Percentiles rank a stretch among this genome's conserved stretches.
Conservation (phyloP, 2,113 vertebrate species). For the Dicerorhinus sumatrensis region DNA sequence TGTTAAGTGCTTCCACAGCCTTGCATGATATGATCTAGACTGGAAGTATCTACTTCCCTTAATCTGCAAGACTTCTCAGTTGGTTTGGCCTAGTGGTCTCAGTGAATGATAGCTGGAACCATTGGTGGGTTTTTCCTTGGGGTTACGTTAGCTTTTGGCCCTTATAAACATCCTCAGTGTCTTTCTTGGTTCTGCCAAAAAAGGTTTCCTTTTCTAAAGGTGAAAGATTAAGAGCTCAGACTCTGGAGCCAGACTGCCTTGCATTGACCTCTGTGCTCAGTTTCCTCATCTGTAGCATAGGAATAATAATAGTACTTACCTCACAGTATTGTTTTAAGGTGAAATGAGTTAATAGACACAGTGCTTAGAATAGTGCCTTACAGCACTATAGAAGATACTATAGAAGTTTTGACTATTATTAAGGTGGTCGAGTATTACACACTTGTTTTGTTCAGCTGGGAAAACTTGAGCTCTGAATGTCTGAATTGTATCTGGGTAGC, state of each 20-base stretch:
- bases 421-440: background rate
- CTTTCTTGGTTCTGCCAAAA: conserved; percentile 30
- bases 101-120: background rate
- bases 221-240: conserved; percentile 33
- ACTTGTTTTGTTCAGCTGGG: conserved; percentile 2
- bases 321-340: background rate
- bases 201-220: conserved; percentile 28
- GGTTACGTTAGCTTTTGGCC: conserved; percentile 53
- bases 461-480: background rate
- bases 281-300: conserved; percentile 40
- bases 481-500: conserved; percentile 29
- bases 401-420: conserved; percentile 2
- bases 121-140: conserved; percentile 54
- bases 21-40: background rate
- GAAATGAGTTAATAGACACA: background rate
- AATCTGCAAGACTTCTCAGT: conserved; percentile 5
- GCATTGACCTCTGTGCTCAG: background rate
- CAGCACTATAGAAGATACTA: background rate
- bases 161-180: background rate
- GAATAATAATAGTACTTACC: background rate
- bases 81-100: background rate
- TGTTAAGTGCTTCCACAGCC: background rate
- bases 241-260: conserved; percentile 6
- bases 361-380: conserved; percentile 26
- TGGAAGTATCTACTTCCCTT: background rate